A percentile compares a stretch with the other conserved stretches of the same genome.
These are phyloP conservation scores for Osmoderma eremita DNA, from an alignment of 2,888 invertebrate genomes.

Conservation along the genomic window DNA sequence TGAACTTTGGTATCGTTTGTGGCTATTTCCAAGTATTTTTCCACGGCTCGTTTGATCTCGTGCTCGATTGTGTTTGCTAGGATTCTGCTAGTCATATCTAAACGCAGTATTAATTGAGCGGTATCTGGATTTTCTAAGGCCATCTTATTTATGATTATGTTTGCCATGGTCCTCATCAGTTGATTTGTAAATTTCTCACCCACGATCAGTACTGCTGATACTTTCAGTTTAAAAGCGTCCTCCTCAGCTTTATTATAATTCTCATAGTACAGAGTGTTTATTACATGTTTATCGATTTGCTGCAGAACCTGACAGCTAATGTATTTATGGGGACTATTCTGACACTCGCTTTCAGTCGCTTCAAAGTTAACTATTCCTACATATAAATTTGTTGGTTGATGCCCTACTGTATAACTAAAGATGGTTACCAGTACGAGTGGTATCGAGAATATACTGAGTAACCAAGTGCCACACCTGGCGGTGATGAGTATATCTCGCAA, in stretches of 20 bases:
- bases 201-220: conserved; percentile 43
- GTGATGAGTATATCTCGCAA: conserved; percentile 39
- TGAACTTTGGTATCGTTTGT: conserved; percentile 37
- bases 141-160: conserved; percentile 24
- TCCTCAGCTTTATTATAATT: conserved; percentile 31
- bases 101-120: conserved; percentile 37
- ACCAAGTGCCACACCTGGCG: conserved; percentile 39
- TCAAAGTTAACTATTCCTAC: conserved; percentile 45
- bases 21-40: conserved; percentile 34
- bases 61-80: conserved; percentile 44
- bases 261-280: conserved; percentile 27
- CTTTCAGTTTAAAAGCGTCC: conserved; percentile 42
- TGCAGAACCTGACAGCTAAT: conserved; percentile 45
- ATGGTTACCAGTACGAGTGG: conserved; percentile 42
- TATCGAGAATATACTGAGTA: conserved; percentile 40
- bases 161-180: conserved; percentile 40
- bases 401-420: conserved; percentile 45
- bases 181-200: conserved; percentile 41
- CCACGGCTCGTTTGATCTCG: conserved; percentile 37
- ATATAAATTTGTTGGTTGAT: conserved; percentile 41
- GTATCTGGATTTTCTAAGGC: conserved; percentile 29
- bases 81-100: conserved; percentile 45
- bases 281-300: conserved; percentile 39
- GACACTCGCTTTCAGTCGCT: conserved; percentile 32
- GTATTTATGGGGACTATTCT: conserved; percentile 13